Percentiles rank a stretch among this genome's conserved stretches.
Evolutionary conservation across 2,797 vertebrate species (phyloP).

Genomic region (Microctenopoma lineatum): DNA sequence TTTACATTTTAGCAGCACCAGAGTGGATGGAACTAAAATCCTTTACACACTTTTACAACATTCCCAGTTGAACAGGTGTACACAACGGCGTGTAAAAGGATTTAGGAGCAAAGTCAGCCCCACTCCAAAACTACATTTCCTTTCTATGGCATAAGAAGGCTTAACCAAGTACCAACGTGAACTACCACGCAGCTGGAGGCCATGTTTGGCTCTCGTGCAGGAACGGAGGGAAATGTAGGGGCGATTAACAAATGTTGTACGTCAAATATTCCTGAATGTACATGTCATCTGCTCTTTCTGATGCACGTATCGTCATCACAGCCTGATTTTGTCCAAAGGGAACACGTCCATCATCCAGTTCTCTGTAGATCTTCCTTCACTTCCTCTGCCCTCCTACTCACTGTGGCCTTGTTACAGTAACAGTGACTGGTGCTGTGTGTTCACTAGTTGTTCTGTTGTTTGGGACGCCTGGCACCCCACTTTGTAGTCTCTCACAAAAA

Average conservation of each 20-base stretch:
- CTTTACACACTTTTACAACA: conserved; percentile 3
- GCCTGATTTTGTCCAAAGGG: too few relatives aligned
- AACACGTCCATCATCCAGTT: too few relatives aligned
- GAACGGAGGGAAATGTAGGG: neutral
- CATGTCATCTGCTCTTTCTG: neutral
- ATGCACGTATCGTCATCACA: too few relatives aligned
- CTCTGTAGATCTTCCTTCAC: neutral
- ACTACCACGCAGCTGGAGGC: neutral
- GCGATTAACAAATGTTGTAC: too few relatives aligned
- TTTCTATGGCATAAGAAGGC: conserved; percentile 14
- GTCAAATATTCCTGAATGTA: too few relatives aligned
- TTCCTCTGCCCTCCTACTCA: neutral
- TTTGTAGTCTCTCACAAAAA: conserved; percentile 28
- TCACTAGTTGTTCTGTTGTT: conserved; percentile 8
- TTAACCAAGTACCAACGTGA: neutral
- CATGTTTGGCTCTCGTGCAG: neutral
- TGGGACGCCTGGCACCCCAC: conserved; percentile 1
- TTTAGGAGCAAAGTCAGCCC: conserved; percentile 1
- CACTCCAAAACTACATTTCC: conserved; percentile 16
- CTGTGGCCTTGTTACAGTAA: too few relatives aligned
- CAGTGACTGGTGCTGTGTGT: neutral
- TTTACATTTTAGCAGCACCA: conserved; percentile 20
- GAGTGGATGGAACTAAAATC: conserved; percentile 18
- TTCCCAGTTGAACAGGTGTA: neutral
- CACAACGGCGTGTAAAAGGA: conserved; percentile 7